Evolutionary conservation across 2,113 vertebrate species (phyloP).

Genomic region (Macrotis lagotis): DNA sequence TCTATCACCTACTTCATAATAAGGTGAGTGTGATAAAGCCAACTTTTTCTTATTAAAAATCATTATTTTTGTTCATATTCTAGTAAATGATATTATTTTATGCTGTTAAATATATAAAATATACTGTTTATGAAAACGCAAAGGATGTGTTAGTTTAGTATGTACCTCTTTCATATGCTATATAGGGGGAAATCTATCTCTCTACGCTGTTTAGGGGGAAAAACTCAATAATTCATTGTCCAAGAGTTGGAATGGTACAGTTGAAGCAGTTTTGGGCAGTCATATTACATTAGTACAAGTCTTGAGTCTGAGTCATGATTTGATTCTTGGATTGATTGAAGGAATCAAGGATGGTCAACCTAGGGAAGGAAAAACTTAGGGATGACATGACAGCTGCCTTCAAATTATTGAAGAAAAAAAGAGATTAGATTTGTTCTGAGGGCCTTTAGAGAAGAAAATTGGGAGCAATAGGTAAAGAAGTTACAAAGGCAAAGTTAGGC

Average conservation of each 20-base stretch:
- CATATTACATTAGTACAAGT: neutral
- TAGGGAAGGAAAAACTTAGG: neutral
- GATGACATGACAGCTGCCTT: neutral
- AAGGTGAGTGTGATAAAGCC: neutral
- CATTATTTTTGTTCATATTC: neutral
- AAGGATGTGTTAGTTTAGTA: neutral
- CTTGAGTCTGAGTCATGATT: neutral
- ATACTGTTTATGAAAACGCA: neutral
- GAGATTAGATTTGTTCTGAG: neutral
- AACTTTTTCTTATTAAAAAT: neutral
- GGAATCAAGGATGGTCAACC: neutral
- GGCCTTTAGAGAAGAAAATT: neutral
- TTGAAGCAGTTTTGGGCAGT: neutral
- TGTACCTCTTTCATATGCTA: neutral
- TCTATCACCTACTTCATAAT: neutral
- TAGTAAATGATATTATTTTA: neutral
- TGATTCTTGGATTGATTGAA: neutral
- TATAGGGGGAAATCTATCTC: neutral
- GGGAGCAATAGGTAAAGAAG: neutral
- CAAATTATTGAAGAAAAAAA: neutral
- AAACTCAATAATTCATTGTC: neutral
- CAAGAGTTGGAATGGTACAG: neutral
- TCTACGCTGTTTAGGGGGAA: too few species aligned
- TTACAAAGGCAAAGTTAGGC: neutral
- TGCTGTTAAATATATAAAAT: neutral